Base-by-base conservation (phyloP, 2,113 vertebrate genomes). In the Rostratula benghalensis region DNA sequence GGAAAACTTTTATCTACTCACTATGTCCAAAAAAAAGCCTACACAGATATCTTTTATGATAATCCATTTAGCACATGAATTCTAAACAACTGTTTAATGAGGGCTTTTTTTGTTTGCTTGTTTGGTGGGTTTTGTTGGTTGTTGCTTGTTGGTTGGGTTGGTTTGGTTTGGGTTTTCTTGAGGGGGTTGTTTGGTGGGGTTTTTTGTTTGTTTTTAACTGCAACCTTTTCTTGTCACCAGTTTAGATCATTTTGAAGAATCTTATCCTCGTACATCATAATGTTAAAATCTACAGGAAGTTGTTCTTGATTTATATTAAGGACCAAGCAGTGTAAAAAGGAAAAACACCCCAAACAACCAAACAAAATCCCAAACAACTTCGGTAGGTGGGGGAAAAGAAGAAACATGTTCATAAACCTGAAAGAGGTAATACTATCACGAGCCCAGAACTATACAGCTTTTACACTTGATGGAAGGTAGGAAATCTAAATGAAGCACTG, bases 311-410 rank as follows among this genome's bases (percentile, higher is more conserved):
- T 74, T 79, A 68, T 11, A 70, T 37, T 59, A 91, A 86, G 37
- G 10, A 85, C 3, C 15, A 82, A 75, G 24, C 21, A 83, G 16
- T 14, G 19, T 28, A 56, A 56, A 22, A 67, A 45, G 8, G 8
- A 12, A 53, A 60, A 53, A 35, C 19, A 41, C 4, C 2, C 1
- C 8, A 11, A 51, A 24, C 22, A 45, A 37, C 2, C 6, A n/a
- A 80, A 18, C 14, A 60, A 63, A 1, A 43, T 7, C 1, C 7
- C 31, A 57, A 86, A n/a, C 11, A 84, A 30, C 35, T 60, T 51
- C 35, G 10, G 8, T 10, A 60, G 15, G 7, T 1, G 1, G 1
- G 4, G 6, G 3, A 27, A 30, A 28, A 33, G 11, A 69, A 71
- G 48, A 56, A 5, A 20, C 15, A n/a, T 7, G 8, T 56, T 59